Evolutionary conservation across 2,113 vertebrate species (phyloP).

Genomic region (Alouatta palliata): DNA sequence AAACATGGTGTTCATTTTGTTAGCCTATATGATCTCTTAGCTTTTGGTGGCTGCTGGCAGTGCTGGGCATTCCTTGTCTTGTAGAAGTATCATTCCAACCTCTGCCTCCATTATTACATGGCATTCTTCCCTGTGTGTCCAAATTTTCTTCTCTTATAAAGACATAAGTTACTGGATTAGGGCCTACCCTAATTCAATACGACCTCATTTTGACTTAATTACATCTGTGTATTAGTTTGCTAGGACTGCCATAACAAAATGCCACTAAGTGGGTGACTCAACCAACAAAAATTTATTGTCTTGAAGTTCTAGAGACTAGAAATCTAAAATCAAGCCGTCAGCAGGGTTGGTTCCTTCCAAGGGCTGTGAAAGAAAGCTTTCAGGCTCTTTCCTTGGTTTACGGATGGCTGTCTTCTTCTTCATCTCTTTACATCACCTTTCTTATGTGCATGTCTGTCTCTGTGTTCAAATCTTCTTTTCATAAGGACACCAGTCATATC

Average conservation of each 20-base stretch:
- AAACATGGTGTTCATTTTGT: not conserved
- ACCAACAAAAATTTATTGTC: not conserved
- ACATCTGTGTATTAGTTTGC: not conserved
- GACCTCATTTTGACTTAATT: not conserved
- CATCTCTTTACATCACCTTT: not conserved
- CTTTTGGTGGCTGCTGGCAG: not conserved
- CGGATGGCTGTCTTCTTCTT: not conserved
- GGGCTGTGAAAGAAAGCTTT: too few relatives aligned
- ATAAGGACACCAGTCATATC: not conserved
- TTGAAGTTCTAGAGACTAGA: not conserved
- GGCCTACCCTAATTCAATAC: fast-evolving
- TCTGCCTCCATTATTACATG: not conserved
- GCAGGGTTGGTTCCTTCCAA: not conserved
- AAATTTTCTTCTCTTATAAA: not conserved
- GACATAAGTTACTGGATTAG: not conserved
- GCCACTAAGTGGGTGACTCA: not conserved
- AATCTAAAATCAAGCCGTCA: not conserved
- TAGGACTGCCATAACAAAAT: not conserved
- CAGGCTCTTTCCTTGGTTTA: not conserved
- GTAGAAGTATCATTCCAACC: not conserved
- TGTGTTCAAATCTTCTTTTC: not conserved
- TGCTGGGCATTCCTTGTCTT: not conserved
- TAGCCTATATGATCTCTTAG: not conserved
- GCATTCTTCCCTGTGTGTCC: not conserved
- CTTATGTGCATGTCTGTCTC: not conserved